phyloP scores from a whole-genome alignment of 2,888 invertebrate species.

The Amiota communis region DNA sequence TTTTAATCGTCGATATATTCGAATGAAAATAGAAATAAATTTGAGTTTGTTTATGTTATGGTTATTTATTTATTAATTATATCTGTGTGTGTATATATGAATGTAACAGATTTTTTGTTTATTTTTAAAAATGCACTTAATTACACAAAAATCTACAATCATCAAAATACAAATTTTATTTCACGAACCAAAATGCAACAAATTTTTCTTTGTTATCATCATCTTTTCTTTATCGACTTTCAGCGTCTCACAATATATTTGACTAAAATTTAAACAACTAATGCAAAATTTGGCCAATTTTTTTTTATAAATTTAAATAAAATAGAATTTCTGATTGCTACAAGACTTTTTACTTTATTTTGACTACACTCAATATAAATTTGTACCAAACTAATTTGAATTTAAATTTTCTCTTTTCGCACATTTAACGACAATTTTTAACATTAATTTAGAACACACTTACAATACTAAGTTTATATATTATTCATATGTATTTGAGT shows the following conservation, averaged over 20 bases:
- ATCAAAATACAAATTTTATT: too few relatives aligned
- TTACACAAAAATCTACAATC: too few relatives aligned
- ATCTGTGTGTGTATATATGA: too few relatives aligned
- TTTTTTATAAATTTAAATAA: constrained; percentile 8
- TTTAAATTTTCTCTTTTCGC: not conserved
- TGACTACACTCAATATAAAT: not conserved
- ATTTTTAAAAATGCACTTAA: too few relatives aligned
- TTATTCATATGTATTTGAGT: not conserved
- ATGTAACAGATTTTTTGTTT: too few relatives aligned
- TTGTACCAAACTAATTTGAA: not conserved
- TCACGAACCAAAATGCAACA: too few relatives aligned
- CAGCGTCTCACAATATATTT: not conserved
- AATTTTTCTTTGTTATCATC: not conserved
- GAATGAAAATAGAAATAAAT: too few relatives aligned
- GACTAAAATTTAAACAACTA: constrained; percentile 19
- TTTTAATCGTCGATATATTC: too few relatives aligned
- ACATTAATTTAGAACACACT: too few relatives aligned
- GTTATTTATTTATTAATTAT: too few relatives aligned
- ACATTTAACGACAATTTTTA: not conserved
- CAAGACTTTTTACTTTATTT: not conserved
- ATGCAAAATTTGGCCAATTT: constrained; percentile 30
- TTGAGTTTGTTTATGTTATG: too few relatives aligned
- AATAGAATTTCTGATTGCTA: not conserved
- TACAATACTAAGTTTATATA: too few relatives aligned
- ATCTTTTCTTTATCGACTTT: not conserved